Evolutionary conservation across 2,113 vertebrate genomes (phyloP).

Genomic region (Pungitius pungitius): DNA sequence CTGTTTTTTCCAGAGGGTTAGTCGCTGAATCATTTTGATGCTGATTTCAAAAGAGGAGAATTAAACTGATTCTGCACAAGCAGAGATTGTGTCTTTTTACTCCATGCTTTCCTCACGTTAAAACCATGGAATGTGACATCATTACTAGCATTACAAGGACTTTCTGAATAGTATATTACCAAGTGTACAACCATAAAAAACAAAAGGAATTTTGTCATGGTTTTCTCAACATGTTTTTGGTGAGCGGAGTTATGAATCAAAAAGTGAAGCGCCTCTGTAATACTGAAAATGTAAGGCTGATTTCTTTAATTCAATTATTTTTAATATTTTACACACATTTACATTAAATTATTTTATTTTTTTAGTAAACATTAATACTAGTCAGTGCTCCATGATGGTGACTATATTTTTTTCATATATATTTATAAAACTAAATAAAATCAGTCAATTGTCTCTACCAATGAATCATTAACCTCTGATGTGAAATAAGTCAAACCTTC

Average conservation of each 20-base stretch:
- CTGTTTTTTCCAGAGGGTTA: slow-evolving; percentile 20
- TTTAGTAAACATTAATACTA: background rate
- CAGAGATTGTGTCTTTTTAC: background rate
- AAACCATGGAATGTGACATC: background rate
- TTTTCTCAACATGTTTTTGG: background rate
- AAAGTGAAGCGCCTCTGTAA: background rate
- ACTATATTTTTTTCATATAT: background rate
- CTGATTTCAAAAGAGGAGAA: slow-evolving; percentile 14
- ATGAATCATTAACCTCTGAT: background rate
- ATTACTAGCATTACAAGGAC: background rate
- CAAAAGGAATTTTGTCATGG: background rate
- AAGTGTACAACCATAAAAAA: background rate
- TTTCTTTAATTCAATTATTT: background rate
- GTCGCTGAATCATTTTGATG: slow-evolving; percentile 5
- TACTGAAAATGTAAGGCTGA: background rate
- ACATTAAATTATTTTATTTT: background rate
- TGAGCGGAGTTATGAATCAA: background rate
- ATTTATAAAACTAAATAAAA: background rate
- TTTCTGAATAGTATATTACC: background rate
- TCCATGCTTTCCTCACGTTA: background rate
- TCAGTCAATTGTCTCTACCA: background rate
- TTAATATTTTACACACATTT: background rate
- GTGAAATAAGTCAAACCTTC: background rate
- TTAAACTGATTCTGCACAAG: background rate
- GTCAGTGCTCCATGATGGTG: background rate